Base-by-base conservation (phyloP, 2,888 invertebrate genomes). In the Cactoblastis cactorum region DNA sequence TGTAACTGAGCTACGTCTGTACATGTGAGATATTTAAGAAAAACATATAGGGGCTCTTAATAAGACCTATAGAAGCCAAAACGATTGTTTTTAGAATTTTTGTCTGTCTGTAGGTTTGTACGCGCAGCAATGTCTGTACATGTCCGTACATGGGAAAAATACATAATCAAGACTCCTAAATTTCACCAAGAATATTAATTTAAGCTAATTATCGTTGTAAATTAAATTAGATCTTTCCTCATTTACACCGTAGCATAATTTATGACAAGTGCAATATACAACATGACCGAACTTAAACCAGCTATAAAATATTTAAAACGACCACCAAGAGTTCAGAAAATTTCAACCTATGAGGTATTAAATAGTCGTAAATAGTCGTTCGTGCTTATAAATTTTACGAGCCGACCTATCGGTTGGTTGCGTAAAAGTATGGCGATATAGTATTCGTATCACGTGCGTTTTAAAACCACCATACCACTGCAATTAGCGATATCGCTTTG, bases 291-390 rank as follows among this genome's bases (percentile, higher is more conserved):
- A 33, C 17, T 33, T 39, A 39, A 33, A 19, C 12, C 33, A 15
- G 9, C 46, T 19, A 35, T 54, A 49, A 51, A 51, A 53, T 34
- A 57, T 54, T 52, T 53, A 58, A 56, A 53, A 47, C 58, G 67
- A 66, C 67, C 70, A 69, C 67, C 68, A 55, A 58, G 62, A 14
- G 43, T 28, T 43, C 17, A 39, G 33, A 46, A 45, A 55, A 50
- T 53, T 54, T 54, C 41, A 46, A 62, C 56, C 62, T 63, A 61
- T 68, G 49, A 14, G 69, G 71, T 28, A 74, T 77, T 77, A 76
- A 73, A 64, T 51, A 59, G 56, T 80, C 77, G 74, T 83, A 79
- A 81, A 80, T 71, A 52, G 60, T 28, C 67, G 62, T 61, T 61
- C 22, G 22, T 19, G 15, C 43, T 43, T 43, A 28, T 43, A 43